phyloP scores from a whole-genome alignment of 2,888 invertebrate species.

The Coelinius sp. region DNA sequence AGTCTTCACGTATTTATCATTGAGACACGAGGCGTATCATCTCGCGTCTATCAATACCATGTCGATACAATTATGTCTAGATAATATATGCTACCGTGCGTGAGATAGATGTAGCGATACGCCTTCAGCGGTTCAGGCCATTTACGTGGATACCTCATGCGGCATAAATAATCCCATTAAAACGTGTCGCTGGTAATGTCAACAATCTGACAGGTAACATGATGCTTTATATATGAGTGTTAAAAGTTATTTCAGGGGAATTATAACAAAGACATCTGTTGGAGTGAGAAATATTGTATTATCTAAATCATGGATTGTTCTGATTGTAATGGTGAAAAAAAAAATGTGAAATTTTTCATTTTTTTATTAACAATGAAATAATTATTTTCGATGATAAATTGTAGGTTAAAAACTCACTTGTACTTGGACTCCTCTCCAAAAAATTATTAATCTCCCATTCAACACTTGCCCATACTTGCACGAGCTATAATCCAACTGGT shows the following conservation, averaged over 20 bases:
- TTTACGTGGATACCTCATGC: conserved; percentile 54
- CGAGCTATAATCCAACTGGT: background rate
- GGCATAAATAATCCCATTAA: conserved; percentile 68
- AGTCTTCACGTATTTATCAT: too few species aligned
- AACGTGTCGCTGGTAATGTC: conserved; percentile 64
- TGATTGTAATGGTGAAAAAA: too few species aligned
- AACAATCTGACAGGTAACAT: conserved; percentile 65
- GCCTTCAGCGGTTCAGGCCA: conserved; percentile 47
- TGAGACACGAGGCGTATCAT: background rate
- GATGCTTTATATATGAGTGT: conserved; percentile 47
- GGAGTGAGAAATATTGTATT: too few species aligned
- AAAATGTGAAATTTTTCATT: background rate
- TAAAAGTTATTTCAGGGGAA: conserved; percentile 23
- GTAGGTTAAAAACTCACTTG: background rate
- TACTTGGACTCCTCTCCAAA: background rate
- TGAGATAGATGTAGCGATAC: conserved; percentile 51
- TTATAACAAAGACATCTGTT: background rate
- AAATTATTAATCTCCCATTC: background rate
- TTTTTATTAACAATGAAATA: too few species aligned
- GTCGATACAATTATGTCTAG: conserved; percentile 58
- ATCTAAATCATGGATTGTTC: too few species aligned
- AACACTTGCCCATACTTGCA: background rate
- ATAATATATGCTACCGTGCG: conserved; percentile 53
- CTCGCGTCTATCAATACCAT: conserved; percentile 32
- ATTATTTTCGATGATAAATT: too few species aligned